Base-by-base conservation (phyloP, 2,888 invertebrate species). In the Nipponacmea schrenckii region DNA sequence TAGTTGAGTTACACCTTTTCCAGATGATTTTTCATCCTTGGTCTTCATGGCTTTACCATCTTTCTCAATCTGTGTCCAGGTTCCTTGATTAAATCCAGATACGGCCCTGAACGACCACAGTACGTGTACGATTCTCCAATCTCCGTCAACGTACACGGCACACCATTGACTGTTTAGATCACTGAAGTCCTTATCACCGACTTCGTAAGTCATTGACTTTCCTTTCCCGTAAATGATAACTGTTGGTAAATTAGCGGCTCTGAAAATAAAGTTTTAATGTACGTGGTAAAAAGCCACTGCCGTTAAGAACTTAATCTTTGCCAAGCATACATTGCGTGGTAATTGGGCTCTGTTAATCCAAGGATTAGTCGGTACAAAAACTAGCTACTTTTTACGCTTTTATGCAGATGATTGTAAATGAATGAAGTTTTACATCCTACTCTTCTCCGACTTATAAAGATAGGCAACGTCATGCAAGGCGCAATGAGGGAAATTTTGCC, bases 121-220 rank as follows among this genome's bases (percentile, higher is more conserved):
- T 20, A 77, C 73, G 62, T 81, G 81, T 2, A 81, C 56, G 62
- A 81, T 68, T 14, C 80, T 69, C 81, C 81, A 81, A 20, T 75
- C 69, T 12, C 70, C 71, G 45, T 76, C 76, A 10, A 81, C 69
- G 62, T 70, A 75, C 26, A 80, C 79, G n/a, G 78, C 77, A 64
- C 78, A 79, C 81, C 81, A 81, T 69, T 78, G 79, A 39, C 79
- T 80, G 12, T 68, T 68, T 69, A 79, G 64, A 50, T 66, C 44
- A 26, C 66, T 62, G 12, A 72, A 68, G 65, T 81, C 74, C 26
- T 65, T 66, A 20, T 72, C 72, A 14, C 80, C 81, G 12, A 80
- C 73, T 50, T 78, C 72, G 67, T 81, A 81, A 26, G 77, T 73
- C 27, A 77, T 71, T 50, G 77, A 80, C 67, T 81, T 81, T 72